phyloP scores from a whole-genome alignment of 2,888 invertebrate genomes.

The Uropetala carovei region DNA sequence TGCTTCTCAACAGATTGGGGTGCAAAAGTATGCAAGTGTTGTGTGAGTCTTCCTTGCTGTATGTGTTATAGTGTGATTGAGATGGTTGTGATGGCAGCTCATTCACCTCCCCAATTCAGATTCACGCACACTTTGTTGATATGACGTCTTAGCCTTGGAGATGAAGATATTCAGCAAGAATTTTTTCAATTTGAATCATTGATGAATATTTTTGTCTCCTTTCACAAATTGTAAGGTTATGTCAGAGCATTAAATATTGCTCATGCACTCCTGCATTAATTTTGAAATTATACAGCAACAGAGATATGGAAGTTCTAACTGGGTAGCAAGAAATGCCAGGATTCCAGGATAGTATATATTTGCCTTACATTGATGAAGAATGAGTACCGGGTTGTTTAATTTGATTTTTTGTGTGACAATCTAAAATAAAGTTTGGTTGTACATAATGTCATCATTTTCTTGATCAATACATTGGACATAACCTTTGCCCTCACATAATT shows the following conservation, averaged over 20 bases:
- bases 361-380: conserved; percentile 57
- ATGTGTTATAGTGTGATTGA: conserved; percentile 21
- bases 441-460: conserved; percentile 48
- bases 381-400: conserved; percentile 49
- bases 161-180: conserved; percentile 40
- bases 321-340: conserved; percentile 43
- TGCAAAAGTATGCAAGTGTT: conserved; percentile 53
- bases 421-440: conserved; percentile 62
- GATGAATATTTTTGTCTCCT: conserved; percentile 21
- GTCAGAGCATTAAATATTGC: conserved; percentile 2
- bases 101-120: conserved; percentile 24
- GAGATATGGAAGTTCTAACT: conserved; percentile 62
- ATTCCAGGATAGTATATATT: conserved; percentile 58
- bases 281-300: conserved; percentile 47
- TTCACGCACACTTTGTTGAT: conserved; percentile 57
- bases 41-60: conserved; percentile 50
- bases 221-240: neutral
- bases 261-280: conserved; percentile 38
- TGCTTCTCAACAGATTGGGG: conserved; percentile 36
- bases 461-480: conserved; percentile 33
- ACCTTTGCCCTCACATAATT: conserved; percentile 26
- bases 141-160: conserved; percentile 31
- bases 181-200: neutral
- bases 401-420: conserved; percentile 58
- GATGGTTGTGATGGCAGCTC: conserved; percentile 40